phyloP scores from a whole-genome alignment of 2,888 invertebrate genomes.

The Leptura quadrifasciata region DNA sequence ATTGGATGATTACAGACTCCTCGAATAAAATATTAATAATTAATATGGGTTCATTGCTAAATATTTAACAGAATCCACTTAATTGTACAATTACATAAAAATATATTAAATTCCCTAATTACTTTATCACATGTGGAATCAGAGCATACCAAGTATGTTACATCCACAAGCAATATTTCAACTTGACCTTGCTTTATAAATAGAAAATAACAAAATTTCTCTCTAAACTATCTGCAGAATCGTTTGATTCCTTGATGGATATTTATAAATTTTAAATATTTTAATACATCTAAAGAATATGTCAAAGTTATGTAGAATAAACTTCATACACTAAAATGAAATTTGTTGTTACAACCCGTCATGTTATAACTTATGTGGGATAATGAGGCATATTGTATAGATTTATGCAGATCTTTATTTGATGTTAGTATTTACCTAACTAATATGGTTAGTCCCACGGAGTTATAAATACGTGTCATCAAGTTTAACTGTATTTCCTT shows the following conservation, averaged over 20 bases:
- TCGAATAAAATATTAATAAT: too few species aligned
- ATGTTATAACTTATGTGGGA: constrained; percentile 4
- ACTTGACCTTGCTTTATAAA: constrained; percentile 32
- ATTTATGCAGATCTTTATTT: constrained; percentile 24
- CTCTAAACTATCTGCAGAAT: constrained; percentile 12
- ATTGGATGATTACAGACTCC: too few species aligned
- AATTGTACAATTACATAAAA: too few species aligned
- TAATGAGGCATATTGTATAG: constrained; percentile 8
- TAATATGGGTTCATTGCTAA: too few species aligned
- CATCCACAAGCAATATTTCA: constrained; percentile 24
- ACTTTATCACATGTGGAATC: not conserved
- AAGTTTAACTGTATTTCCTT: not conserved
- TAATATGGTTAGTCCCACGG: constrained; percentile 18
- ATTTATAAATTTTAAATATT: not conserved
- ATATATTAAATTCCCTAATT: too few species aligned
- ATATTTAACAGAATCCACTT: too few species aligned
- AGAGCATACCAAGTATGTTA: not conserved
- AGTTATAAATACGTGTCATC: not conserved
- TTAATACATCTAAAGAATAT: not conserved
- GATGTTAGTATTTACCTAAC: not conserved
- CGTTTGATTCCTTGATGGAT: constrained; percentile 24
- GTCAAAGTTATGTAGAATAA: constrained; percentile 1
- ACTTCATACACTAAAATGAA: not conserved
- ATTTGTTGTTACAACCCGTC: not conserved
- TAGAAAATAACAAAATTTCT: constrained; percentile 28